A percentile compares a stretch with the other conserved stretches of the same genome.
Evolutionary conservation across 2,888 invertebrate genomes (phyloP).

Genomic region (Agelastica alni): DNA sequence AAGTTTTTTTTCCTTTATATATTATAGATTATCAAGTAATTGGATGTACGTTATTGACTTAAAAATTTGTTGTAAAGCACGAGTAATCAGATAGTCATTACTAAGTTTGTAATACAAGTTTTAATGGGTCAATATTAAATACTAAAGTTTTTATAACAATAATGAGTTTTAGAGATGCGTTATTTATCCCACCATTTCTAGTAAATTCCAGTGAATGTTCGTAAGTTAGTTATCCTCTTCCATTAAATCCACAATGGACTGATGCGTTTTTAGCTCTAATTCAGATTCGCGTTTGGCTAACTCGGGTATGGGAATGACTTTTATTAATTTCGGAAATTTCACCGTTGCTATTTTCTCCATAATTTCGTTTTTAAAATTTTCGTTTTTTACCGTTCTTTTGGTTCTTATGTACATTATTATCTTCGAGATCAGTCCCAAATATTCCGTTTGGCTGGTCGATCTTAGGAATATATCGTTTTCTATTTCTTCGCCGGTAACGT

Average conservation of each 20-base stretch:
- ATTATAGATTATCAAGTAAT: no score
- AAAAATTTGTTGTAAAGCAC: no score
- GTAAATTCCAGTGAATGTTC: no score
- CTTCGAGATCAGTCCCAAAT: slow-evolving; percentile 12
- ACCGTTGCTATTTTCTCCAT: background rate
- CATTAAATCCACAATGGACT: slow-evolving; percentile 1
- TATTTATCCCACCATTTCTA: no score
- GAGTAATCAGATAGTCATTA: no score
- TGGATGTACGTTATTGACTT: no score
- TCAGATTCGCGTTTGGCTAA: background rate
- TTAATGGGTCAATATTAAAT: no score
- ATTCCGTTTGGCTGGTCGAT: slow-evolving; percentile 3
- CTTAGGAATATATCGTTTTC: slow-evolving; percentile 3
- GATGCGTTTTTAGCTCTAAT: slow-evolving; percentile 1
- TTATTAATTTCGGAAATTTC: slow-evolving; percentile 13
- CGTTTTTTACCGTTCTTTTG: slow-evolving; percentile 2
- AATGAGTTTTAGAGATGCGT: no score
- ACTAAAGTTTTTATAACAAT: no score
- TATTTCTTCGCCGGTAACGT: slow-evolving; percentile 5
- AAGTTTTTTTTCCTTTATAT: no score
- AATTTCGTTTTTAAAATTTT: slow-evolving; percentile 4
- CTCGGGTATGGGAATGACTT: slow-evolving; percentile 8
- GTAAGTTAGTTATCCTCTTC: slow-evolving; percentile 12
- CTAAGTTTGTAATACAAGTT: no score
- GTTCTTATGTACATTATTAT: slow-evolving; percentile 9